Conservation (phyloP, 2,888 invertebrate genomes). For the Morinoia aosen region DNA sequence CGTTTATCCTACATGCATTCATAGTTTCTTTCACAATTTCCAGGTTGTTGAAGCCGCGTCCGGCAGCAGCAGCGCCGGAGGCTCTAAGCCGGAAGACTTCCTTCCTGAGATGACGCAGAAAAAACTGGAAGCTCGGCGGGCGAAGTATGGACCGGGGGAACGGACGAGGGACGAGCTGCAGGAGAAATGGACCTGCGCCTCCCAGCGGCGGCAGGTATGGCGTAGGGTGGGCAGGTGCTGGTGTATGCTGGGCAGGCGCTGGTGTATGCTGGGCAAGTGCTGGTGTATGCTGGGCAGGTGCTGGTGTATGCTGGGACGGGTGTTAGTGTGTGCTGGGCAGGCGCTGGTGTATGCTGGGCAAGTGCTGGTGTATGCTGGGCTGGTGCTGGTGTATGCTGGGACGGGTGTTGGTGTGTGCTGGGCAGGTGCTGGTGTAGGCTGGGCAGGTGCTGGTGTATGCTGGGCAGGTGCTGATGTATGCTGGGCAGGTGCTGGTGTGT, state of each 20-base stretch:
- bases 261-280: not conserved
- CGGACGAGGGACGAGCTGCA: conserved; percentile 56
- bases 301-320: not conserved
- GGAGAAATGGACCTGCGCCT: conserved; percentile 58
- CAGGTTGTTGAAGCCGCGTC: conserved; percentile 34
- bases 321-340: not conserved
- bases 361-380: not conserved
- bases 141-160: conserved; percentile 57
- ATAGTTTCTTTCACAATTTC: not conserved
- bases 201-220: conserved; percentile 59
- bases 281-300: not conserved
- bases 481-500: too few relatives aligned
- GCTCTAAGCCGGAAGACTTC: conserved; percentile 2
- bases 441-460: not conserved
- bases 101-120: conserved; percentile 56
- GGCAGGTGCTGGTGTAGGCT: not conserved
- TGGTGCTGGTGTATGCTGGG: not conserved
- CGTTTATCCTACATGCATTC: not conserved
- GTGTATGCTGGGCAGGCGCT: not conserved
- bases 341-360: not conserved
- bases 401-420: not conserved
- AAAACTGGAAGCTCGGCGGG: conserved; percentile 61
- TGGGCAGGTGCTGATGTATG: too few relatives aligned
- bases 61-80: conserved; percentile 14
- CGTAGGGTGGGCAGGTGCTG: not conserved